A percentile compares a stretch with the other conserved stretches of the same genome.
These are phyloP conservation scores for Drosophila sturtevanti DNA, from an alignment of 1,140 invertebrate species.

Conservation along the genomic window DNA sequence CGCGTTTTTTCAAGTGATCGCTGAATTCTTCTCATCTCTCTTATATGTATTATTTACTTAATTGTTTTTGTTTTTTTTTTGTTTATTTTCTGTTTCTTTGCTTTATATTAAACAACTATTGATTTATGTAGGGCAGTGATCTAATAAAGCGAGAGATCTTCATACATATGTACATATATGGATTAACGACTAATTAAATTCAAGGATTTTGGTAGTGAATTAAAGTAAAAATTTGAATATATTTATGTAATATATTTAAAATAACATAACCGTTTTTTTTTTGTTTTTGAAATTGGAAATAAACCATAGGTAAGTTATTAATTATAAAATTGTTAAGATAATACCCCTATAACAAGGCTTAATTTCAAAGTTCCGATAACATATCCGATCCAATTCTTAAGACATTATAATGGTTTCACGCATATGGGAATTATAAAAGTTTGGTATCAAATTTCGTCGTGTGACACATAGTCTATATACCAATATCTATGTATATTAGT, in stretches of 20 bases:
- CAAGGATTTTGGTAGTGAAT: too few species aligned
- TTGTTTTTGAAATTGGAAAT: not conserved
- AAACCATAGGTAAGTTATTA: not conserved
- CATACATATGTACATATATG: not conserved
- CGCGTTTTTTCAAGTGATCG: slow-evolving; percentile 24
- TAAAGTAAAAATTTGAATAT: not conserved
- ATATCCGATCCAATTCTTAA: too few species aligned
- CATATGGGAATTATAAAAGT: too few species aligned
- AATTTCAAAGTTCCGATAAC: too few species aligned
- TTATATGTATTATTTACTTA: not conserved
- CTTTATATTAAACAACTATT: not conserved
- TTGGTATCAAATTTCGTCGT: too few species aligned
- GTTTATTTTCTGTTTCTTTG: not conserved
- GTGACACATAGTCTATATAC: too few species aligned
- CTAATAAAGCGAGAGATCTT: not conserved
- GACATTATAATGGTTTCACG: too few species aligned
- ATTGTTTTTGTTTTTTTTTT: slow-evolving; percentile 11
- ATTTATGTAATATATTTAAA: too few species aligned
- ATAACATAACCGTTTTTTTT: not conserved
- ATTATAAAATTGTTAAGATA: too few species aligned
- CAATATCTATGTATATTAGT: too few species aligned
- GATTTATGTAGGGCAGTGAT: not conserved
- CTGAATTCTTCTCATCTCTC: not conserved
- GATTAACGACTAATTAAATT: too few species aligned
- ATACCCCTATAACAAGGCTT: too few species aligned